Conservation (phyloP, 2,888 invertebrate genomes). For the Drosophila atroscutellata region DNA sequence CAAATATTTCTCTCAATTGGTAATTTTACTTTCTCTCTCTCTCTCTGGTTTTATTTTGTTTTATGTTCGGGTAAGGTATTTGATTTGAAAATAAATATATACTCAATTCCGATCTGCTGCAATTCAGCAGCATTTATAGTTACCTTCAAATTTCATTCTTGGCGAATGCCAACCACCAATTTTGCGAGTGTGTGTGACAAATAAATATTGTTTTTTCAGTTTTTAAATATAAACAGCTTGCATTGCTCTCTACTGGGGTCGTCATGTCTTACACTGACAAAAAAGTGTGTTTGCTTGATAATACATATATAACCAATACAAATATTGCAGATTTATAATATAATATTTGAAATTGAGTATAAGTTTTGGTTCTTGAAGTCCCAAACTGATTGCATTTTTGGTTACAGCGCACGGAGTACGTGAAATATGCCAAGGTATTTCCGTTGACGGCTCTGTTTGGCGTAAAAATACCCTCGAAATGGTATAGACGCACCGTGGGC, state of each 20-base stretch:
- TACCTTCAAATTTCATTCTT: slow-evolving; percentile 54
- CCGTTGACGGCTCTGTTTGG: slow-evolving; percentile 92
- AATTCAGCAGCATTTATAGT: slow-evolving; percentile 54
- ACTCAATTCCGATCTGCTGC: slow-evolving; percentile 26
- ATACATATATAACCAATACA: background rate
- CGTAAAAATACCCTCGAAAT: slow-evolving; percentile 95
- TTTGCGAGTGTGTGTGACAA: slow-evolving; percentile 39
- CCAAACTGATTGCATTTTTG: background rate
- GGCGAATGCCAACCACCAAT: slow-evolving; percentile 58
- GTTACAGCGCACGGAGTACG: slow-evolving; percentile 95
- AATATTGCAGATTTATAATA: background rate
- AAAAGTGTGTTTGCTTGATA: background rate
- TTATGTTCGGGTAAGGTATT: slow-evolving; percentile 26
- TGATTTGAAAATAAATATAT: slow-evolving; percentile 48
- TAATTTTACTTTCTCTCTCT: slow-evolving; percentile 41
- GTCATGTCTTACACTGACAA: background rate
- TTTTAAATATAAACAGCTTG: slow-evolving; percentile 70
- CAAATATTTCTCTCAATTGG: slow-evolving; percentile 17
- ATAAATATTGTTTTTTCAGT: slow-evolving; percentile 32
- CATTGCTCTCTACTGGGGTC: slow-evolving; percentile 36
- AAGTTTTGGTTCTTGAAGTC: too few relatives aligned
- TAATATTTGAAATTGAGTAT: too few relatives aligned
- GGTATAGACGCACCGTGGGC: slow-evolving; percentile 94
- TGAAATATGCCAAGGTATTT: slow-evolving; percentile 98
- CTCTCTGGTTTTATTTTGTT: slow-evolving; percentile 18